phyloP scores from a whole-genome alignment of 2,797 vertebrate species.

The Acipenser oxyrinchus region DNA sequence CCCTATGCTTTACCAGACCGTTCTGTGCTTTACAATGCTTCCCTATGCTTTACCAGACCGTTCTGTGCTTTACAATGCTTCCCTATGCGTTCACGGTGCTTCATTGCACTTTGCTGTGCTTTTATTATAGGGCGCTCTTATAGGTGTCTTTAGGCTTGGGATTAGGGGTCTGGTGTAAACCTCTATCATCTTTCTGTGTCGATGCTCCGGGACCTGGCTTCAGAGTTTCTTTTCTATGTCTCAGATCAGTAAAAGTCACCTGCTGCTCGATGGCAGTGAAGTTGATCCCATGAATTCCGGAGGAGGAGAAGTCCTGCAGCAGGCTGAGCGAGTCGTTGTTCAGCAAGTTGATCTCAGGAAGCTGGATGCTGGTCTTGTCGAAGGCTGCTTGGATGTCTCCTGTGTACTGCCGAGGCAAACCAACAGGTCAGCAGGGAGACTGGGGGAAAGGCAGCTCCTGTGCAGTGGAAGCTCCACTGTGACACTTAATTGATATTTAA shows the following conservation, averaged over 20 bases:
- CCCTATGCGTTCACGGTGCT: too few species aligned
- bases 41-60: too few species aligned
- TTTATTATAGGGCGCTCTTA: too few species aligned
- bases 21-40: too few species aligned
- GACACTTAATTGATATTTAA: rapidly evolving
- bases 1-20: too few species aligned
- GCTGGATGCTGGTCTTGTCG: conserved; percentile 42
- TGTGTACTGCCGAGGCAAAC: conserved; percentile 53
- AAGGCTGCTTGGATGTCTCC: conserved; percentile 49
- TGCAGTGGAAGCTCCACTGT: not conserved
- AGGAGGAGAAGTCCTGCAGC: conserved; percentile 34
- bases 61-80: too few species aligned
- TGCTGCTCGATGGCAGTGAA: conserved; percentile 39
- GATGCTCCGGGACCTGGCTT: too few species aligned
- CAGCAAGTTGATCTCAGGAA: conserved; percentile 54
- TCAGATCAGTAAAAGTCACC: conserved; percentile 37
- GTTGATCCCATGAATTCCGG: conserved; percentile 31
- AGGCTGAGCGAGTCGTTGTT: conserved; percentile 28
- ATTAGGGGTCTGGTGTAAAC: too few species aligned
- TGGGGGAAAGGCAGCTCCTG: not conserved
- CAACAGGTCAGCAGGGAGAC: not conserved
- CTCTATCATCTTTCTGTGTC: too few species aligned
- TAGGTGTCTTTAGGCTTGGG: too few species aligned
- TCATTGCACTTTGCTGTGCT: too few species aligned
- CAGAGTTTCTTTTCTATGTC: too few species aligned